These are phyloP conservation scores for Hippotragus niger DNA, from an alignment of 2,113 vertebrate species.

Conservation along the genomic window DNA sequence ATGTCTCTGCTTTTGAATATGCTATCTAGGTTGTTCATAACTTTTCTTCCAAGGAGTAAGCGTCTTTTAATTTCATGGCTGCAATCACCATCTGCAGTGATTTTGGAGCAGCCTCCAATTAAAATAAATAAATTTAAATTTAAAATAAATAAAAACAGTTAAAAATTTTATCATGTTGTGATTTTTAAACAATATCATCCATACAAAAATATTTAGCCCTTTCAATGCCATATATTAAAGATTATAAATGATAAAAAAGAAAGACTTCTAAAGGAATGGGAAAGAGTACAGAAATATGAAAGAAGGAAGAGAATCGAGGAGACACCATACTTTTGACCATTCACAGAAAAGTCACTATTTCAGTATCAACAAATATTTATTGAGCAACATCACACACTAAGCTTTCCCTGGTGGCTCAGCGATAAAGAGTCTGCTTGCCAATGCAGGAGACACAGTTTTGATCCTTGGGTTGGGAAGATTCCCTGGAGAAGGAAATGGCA, in stretches of 20 bases:
- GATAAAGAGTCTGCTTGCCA: not conserved
- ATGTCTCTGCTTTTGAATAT: no score
- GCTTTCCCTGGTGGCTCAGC: not conserved
- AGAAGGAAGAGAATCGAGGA: not conserved
- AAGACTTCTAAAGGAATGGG: not conserved
- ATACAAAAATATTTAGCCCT: not conserved
- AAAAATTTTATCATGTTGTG: not conserved
- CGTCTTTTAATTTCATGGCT: no score
- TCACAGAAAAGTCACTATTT: not conserved
- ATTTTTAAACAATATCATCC: slow-evolving; percentile 3
- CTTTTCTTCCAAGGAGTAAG: no score
- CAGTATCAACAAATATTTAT: not conserved
- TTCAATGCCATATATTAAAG: not conserved
- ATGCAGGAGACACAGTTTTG: not conserved
- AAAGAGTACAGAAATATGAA: not conserved
- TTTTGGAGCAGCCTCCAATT: no score
- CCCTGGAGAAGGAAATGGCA: not conserved
- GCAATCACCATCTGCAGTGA: no score
- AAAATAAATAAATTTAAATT: no score
- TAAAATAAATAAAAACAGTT: not conserved
- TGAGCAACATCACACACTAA: not conserved
- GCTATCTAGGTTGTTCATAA: no score
- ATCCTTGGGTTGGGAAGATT: not conserved
- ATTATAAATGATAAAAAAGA: not conserved
- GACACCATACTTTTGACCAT: not conserved